These are phyloP conservation scores for Teleiodes luculella DNA, from an alignment of 2,888 invertebrate species.

Conservation along the genomic window DNA sequence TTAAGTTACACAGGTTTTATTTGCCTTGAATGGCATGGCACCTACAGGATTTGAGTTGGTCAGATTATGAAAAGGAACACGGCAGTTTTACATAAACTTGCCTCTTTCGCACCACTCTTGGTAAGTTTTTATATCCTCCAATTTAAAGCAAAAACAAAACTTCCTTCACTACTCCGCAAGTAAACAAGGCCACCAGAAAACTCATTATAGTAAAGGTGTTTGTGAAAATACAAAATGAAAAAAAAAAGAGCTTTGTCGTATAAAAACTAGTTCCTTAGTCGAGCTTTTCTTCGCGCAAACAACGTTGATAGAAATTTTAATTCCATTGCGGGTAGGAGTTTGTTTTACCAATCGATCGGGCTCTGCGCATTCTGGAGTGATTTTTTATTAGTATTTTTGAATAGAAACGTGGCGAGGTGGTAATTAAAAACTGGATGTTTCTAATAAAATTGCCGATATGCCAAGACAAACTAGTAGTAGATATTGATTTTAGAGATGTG, in stretches of 20 bases:
- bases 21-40: too few relatives aligned
- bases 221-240: background rate
- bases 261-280: constrained; percentile 2
- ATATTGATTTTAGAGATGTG: too few relatives aligned
- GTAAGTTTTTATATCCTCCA: too few relatives aligned
- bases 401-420: background rate
- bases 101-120: too few relatives aligned
- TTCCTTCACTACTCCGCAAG: background rate
- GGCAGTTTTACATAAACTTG: too few relatives aligned
- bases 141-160: background rate
- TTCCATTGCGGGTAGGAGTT: constrained; percentile 39
- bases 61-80: too few relatives aligned
- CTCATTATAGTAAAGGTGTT: constrained; percentile 1
- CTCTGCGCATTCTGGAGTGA: background rate
- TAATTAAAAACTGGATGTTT: background rate
- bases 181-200: background rate
- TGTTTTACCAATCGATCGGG: constrained; percentile 28
- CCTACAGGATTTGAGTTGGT: too few relatives aligned
- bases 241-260: background rate
- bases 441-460: too few relatives aligned
- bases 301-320: constrained; percentile 49
- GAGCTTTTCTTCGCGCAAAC: constrained; percentile 33
- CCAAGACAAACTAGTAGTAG: too few relatives aligned
- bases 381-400: background rate
- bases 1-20: too few relatives aligned